Evolutionary conservation across 2,113 vertebrate genomes (phyloP).

Genomic region (Antechinus flavipes): DNA sequence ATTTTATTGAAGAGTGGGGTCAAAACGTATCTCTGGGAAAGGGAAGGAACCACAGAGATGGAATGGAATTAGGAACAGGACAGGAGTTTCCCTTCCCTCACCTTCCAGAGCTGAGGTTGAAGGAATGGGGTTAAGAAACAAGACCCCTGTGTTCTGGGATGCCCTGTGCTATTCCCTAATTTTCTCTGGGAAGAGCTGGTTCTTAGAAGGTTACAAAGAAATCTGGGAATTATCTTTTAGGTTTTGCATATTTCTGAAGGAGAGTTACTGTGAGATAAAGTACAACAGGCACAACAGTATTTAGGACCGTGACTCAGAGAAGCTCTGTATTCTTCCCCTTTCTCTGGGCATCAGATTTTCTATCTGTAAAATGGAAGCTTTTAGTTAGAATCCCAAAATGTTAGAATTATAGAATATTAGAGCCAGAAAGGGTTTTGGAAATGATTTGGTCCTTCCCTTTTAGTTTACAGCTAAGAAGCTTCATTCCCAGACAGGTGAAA

Average conservation of each 20-base stretch:
- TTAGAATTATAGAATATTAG: background rate
- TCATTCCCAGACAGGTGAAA: background rate
- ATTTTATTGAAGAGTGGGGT: background rate
- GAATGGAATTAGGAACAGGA: background rate
- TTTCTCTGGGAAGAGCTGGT: background rate
- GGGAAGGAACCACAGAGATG: background rate
- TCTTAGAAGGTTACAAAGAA: background rate
- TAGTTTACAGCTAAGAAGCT: background rate
- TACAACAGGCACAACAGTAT: background rate
- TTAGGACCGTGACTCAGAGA: background rate
- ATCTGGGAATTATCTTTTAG: background rate
- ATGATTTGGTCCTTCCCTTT: background rate
- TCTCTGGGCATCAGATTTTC: background rate
- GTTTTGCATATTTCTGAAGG: background rate
- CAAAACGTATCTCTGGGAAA: background rate
- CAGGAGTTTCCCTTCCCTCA: background rate
- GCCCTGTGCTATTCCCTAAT: conserved; percentile 2
- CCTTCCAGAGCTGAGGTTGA: background rate
- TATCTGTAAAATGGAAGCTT: background rate
- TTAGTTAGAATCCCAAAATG: no score
- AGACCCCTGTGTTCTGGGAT: background rate
- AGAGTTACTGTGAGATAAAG: background rate
- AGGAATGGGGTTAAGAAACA: background rate
- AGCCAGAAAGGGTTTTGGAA: background rate
- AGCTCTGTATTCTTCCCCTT: background rate